phyloP scores from a whole-genome alignment of 2,113 vertebrate species.

The Lophura nycthemera region DNA sequence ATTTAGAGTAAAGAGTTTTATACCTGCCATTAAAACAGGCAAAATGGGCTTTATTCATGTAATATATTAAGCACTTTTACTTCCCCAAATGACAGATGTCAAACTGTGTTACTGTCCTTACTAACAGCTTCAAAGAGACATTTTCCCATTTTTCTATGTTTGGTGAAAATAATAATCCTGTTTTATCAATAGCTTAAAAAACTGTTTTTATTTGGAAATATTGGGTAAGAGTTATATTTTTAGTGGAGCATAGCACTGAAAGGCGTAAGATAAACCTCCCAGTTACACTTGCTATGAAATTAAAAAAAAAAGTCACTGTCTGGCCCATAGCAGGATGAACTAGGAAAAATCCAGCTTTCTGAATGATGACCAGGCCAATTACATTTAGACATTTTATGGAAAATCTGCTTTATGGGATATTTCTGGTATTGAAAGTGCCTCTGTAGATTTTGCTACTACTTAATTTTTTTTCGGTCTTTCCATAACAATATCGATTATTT shows the following conservation, averaged over 20 bases:
- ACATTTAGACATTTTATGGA: neutral
- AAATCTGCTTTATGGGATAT: constrained; percentile 11
- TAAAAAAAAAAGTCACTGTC: neutral
- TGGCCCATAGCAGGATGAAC: neutral
- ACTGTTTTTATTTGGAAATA: neutral
- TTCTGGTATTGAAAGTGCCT: neutral
- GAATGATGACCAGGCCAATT: neutral
- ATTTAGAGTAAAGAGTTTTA: neutral
- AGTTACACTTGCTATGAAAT: neutral
- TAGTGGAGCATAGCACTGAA: neutral
- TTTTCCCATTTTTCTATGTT: neutral
- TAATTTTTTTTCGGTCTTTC: constrained; percentile 31
- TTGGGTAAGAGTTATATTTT: neutral
- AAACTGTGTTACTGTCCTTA: neutral
- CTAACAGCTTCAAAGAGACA: neutral
- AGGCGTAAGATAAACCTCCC: neutral
- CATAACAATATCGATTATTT: constrained; percentile 43
- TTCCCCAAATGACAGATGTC: constrained; percentile 1
- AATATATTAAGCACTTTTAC: constrained; percentile 12
- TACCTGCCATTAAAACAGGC: constrained; percentile 13
- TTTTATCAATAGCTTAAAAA: neutral
- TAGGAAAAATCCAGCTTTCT: neutral
- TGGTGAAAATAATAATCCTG: neutral
- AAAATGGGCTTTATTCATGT: constrained; percentile 25
- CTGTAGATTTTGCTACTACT: neutral